phyloP scores from a whole-genome alignment of 2,113 vertebrate species.

The Vimba vimba region DNA sequence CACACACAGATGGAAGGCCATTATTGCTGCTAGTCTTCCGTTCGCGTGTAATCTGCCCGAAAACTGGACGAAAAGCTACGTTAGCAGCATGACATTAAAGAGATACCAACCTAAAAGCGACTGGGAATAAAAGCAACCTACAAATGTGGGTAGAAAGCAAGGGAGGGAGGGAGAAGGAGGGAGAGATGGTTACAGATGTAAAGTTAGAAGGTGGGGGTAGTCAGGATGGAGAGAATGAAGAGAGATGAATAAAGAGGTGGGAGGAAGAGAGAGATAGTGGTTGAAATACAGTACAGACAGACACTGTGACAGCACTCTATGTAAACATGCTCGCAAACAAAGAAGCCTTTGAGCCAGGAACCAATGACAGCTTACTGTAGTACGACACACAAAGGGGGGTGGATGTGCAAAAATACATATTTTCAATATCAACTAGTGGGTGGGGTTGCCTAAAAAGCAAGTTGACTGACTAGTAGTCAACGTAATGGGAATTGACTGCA shows the following conservation, averaged over 20 bases:
- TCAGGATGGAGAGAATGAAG: neutral
- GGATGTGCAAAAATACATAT: neutral
- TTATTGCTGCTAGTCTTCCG: neutral
- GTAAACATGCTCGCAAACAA: slow-evolving; percentile 27
- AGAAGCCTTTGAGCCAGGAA: slow-evolving; percentile 21
- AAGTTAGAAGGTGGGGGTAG: slow-evolving; percentile 18
- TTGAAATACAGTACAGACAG: neutral
- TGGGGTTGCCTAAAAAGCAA: neutral
- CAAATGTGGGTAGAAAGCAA: neutral
- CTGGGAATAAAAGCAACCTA: slow-evolving; percentile 11
- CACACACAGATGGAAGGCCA: slow-evolving; percentile 16
- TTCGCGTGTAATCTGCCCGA: slow-evolving; percentile 12
- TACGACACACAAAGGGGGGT: neutral
- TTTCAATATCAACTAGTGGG: neutral
- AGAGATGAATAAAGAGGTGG: slow-evolving; percentile 46
- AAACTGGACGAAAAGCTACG: neutral
- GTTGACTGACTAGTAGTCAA: neutral
- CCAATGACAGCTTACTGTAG: slow-evolving; percentile 1
- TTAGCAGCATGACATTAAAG: neutral
- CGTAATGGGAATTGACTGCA: neutral
- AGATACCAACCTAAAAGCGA: slow-evolving; percentile 9
- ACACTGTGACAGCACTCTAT: slow-evolving; percentile 2
- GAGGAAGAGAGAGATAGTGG: slow-evolving; percentile 29
- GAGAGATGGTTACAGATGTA: slow-evolving; percentile 2
- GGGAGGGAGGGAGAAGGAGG: slow-evolving; percentile 1